A percentile compares a stretch with the other conserved stretches of the same genome.
Evolutionary conservation across 2,113 vertebrate genomes (phyloP).

Genomic region (Plecotus auritus): DNA sequence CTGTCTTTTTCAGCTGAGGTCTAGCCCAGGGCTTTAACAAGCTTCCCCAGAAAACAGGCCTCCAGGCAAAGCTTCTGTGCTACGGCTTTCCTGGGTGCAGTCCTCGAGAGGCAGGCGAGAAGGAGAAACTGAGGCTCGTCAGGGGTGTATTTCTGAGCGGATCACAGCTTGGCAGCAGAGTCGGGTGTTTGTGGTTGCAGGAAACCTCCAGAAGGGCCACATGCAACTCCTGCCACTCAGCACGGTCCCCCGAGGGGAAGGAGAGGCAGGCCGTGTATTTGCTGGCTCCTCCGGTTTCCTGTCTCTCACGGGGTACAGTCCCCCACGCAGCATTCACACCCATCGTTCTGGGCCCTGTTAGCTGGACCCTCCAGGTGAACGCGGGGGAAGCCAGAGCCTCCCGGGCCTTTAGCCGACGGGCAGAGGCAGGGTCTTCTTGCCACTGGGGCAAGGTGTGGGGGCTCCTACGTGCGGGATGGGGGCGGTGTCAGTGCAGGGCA

Average conservation of each 20-base stretch:
- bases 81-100: not conserved
- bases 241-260: not conserved
- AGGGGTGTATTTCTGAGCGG: not conserved
- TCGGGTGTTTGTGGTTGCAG: not conserved
- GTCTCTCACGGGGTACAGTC: not conserved
- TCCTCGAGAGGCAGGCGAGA: not conserved
- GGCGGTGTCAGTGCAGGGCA: not conserved
- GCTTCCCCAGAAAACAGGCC: not conserved
- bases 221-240: not conserved
- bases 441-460: too few relatives aligned
- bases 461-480: not conserved
- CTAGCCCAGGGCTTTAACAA: not conserved
- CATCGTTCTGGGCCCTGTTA: not conserved
- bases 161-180: not conserved
- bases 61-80: not conserved
- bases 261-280: not conserved
- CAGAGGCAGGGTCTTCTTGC: not conserved
- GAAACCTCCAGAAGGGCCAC: not conserved
- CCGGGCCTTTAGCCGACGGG: rapidly evolving
- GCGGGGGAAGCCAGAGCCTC: not conserved
- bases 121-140: not conserved
- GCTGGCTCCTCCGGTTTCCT: not conserved
- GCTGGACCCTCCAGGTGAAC: not conserved
- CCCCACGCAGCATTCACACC: not conserved
- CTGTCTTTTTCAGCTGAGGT: not conserved